phyloP scores from a whole-genome alignment of 2,113 vertebrate species.

The Corapipo altera region DNA sequence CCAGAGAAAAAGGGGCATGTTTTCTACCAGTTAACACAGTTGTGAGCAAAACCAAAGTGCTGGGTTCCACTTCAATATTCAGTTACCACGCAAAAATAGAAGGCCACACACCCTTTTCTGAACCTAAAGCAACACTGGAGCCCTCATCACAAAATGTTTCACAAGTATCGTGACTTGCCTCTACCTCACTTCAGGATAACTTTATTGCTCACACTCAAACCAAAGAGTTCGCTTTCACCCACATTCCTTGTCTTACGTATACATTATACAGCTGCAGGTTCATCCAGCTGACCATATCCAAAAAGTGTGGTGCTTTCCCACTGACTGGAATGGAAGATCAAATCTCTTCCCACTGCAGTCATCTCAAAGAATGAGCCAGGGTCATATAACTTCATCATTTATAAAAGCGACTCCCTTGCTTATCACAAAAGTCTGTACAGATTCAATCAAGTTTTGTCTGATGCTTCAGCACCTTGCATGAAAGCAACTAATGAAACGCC shows the following conservation, averaged over 20 bases:
- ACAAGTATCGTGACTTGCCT: neutral
- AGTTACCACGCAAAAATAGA: neutral
- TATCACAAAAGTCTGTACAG: neutral
- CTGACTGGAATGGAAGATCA: neutral
- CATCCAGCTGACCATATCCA: neutral
- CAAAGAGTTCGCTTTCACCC: neutral
- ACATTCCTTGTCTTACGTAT: neutral
- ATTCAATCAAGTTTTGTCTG: neutral
- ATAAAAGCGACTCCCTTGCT: neutral
- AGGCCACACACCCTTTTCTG: rapidly evolving
- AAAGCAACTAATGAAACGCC: neutral
- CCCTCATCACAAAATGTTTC: rapidly evolving
- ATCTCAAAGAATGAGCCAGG: neutral
- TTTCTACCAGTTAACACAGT: neutral
- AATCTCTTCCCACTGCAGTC: neutral
- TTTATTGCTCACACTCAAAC: neutral
- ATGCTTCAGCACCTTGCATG: neutral
- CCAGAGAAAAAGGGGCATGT: neutral
- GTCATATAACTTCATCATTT: neutral
- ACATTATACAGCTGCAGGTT: neutral
- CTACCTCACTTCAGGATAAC: neutral
- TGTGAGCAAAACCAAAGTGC: neutral
- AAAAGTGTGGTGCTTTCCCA: neutral
- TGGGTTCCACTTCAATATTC: neutral
- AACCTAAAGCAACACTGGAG: neutral